Conservation (phyloP, 1,140 invertebrate genomes). For the Achroia grisella region DNA sequence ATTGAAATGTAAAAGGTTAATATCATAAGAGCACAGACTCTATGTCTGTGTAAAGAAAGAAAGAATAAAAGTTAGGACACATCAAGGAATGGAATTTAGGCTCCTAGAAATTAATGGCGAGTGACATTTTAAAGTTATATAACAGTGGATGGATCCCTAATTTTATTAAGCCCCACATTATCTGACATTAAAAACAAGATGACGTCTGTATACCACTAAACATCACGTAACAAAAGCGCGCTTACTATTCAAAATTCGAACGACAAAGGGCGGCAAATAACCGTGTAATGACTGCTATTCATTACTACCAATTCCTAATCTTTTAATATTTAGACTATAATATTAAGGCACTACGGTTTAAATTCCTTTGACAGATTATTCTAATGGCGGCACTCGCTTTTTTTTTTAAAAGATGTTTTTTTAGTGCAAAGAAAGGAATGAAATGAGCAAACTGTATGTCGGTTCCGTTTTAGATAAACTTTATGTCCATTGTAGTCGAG, state of each 20-base stretch:
- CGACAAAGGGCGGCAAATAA: constrained; percentile 59
- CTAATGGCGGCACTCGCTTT: constrained; percentile 3
- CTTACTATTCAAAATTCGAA: constrained; percentile 30
- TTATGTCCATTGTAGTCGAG: constrained; percentile 1
- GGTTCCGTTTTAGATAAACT: constrained; percentile 7
- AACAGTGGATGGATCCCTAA: constrained; percentile 21
- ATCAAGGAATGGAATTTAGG: too few relatives aligned
- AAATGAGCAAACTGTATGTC: constrained; percentile 55
- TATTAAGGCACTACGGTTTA: constrained; percentile 13
- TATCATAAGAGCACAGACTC: too few relatives aligned
- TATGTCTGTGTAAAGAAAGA: too few relatives aligned
- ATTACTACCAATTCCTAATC: constrained; percentile 14
- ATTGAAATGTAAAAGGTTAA: too few relatives aligned
- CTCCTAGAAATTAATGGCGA: too few relatives aligned
- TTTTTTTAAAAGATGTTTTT: constrained; percentile 18
- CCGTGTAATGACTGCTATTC: constrained; percentile 63
- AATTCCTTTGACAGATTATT: constrained; percentile 15
- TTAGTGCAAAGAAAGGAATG: constrained; percentile 41
- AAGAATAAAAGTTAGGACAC: too few relatives aligned
- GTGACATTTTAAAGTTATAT: too few relatives aligned
- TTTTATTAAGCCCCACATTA: constrained; percentile 27
- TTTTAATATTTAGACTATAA: constrained; percentile 11
- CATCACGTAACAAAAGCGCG: constrained; percentile 47
- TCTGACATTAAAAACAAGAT: constrained; percentile 60
- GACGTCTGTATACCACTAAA: constrained; percentile 44